Conservation (phyloP, 92 coral and sea anemone species). For the Montipora capitata region DNA sequence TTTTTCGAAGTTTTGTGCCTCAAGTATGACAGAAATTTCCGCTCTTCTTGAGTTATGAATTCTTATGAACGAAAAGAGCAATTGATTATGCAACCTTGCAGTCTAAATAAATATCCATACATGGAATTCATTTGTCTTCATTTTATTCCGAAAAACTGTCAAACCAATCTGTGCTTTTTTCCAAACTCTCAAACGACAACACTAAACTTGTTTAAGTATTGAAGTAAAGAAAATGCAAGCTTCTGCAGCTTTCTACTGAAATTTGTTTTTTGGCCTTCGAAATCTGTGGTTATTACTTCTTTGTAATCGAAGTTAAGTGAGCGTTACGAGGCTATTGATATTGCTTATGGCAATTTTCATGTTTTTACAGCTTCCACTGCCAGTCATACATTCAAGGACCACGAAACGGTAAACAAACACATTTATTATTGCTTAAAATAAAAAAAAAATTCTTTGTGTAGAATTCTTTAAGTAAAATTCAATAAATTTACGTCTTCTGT, state of each 20-base stretch:
- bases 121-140: background rate
- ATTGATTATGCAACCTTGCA: background rate
- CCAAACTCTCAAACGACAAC: background rate
- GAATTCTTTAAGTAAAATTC: no score
- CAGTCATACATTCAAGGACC: slow-evolving; percentile 94
- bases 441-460: no score
- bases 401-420: slow-evolving; percentile 87
- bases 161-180: background rate
- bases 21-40: background rate
- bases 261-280: background rate
- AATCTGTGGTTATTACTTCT: background rate
- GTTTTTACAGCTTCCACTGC: slow-evolving; percentile 70
- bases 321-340: background rate
- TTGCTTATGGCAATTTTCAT: slow-evolving; percentile 26
- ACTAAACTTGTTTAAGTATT: background rate
- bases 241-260: background rate
- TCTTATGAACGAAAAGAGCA: background rate
- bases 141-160: background rate
- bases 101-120: background rate
- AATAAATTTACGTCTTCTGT: no score
- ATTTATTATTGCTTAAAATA: background rate
- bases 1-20: background rate
- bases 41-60: background rate
- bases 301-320: background rate
- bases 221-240: background rate